Conservation (phyloP, 2,113 vertebrate genomes). For the Microcebus jonahi region DNA sequence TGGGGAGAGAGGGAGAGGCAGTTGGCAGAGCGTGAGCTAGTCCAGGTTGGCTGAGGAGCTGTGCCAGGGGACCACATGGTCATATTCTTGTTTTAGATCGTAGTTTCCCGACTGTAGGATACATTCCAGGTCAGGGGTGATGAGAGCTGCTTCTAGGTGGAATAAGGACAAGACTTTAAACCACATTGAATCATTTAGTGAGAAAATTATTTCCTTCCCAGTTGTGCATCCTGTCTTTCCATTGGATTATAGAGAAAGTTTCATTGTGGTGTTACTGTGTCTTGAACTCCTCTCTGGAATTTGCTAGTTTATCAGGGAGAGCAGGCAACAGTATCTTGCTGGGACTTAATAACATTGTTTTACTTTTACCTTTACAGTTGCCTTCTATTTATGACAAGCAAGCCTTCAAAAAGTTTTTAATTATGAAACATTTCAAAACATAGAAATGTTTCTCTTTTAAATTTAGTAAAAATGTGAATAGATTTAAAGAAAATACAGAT, state of each 20-base stretch:
- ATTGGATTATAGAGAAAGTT: not conserved
- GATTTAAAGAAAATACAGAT: not conserved
- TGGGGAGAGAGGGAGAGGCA: too few relatives aligned
- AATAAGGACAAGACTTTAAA: not conserved
- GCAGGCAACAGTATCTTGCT: not conserved
- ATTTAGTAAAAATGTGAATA: not conserved
- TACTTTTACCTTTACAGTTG: not conserved
- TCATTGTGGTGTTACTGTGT: not conserved
- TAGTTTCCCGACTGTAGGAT: not conserved
- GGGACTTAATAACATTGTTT: slow-evolving; percentile 6
- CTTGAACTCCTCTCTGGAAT: not conserved
- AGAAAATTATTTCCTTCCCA: not conserved
- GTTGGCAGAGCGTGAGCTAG: not conserved
- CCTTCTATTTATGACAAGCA: not conserved
- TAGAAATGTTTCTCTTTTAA: not conserved
- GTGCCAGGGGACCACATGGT: not conserved
- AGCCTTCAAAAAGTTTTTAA: not conserved
- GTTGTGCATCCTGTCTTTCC: not conserved
- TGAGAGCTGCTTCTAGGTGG: not conserved
- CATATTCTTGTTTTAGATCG: not conserved
- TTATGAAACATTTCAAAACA: not conserved
- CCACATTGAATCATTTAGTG: not conserved
- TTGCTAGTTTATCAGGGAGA: not conserved
- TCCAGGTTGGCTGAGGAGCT: not conserved
- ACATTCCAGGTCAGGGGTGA: not conserved